phyloP scores from a whole-genome alignment of 2,113 vertebrate species.

The Dendropsophus ebraccatus region DNA sequence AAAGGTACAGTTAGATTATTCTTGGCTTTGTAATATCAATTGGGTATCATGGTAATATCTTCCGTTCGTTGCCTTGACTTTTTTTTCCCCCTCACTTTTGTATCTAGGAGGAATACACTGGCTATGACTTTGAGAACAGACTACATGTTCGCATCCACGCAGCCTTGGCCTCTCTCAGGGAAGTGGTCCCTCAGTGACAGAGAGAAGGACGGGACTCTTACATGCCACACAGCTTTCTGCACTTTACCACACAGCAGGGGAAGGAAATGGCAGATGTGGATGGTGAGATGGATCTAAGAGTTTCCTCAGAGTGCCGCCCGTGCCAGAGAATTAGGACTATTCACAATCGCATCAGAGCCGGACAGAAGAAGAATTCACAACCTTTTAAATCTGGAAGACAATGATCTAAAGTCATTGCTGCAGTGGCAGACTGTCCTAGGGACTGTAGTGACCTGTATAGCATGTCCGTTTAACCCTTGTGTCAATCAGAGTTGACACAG shows the following conservation, averaged over 20 bases:
- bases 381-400: conserved; percentile 23
- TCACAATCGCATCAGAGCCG: conserved; percentile 61
- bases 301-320: conserved; percentile 71
- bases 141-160: conserved; percentile 96
- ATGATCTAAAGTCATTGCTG: conserved; percentile 35
- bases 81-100: not conserved
- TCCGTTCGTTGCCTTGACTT: not conserved
- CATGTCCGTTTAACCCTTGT: conserved; percentile 12
- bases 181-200: conserved; percentile 92
- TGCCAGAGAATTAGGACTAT: conserved; percentile 69
- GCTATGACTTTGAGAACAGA: conserved; percentile 98
- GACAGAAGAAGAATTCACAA: conserved; percentile 56
- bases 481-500: not conserved
- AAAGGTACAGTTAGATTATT: conserved; percentile 77
- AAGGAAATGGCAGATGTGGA: conserved; percentile 61
- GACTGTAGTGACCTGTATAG: conserved; percentile 21
- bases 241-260: conserved; percentile 73
- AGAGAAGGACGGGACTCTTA: conserved; percentile 6
- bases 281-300: conserved; percentile 63
- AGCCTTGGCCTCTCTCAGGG: conserved; percentile 91
- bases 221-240: conserved; percentile 67
- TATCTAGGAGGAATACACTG: conserved; percentile 88
- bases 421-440: conserved; percentile 48
- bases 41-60: not conserved
- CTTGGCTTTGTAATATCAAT: not conserved